These are phyloP conservation scores for Lagopus muta DNA, from an alignment of 2,113 vertebrate species.

Conservation along the genomic window DNA sequence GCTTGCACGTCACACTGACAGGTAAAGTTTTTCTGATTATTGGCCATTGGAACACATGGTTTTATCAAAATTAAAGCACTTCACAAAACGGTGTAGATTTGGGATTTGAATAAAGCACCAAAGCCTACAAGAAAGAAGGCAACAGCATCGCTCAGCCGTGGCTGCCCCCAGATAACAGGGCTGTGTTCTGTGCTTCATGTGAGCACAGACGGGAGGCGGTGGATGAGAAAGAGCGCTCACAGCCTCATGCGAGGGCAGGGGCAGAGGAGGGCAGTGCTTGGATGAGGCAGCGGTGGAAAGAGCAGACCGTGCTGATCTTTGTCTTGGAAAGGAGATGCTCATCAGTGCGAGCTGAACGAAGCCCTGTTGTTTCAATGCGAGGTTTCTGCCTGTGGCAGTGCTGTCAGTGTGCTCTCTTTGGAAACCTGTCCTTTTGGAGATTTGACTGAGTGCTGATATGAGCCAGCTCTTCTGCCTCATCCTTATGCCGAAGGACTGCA, in stretches of 20 bases:
- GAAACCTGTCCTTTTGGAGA: not conserved
- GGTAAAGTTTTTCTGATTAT: not conserved
- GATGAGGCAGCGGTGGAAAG: not conserved
- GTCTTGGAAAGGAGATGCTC: not conserved
- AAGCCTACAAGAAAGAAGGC: not conserved
- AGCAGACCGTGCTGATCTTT: not conserved
- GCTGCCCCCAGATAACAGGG: too few species aligned
- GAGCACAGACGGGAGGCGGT: not conserved
- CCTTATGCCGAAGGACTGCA: not conserved
- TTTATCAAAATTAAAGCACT: not conserved
- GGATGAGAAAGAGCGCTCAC: not conserved
- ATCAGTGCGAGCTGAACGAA: not conserved
- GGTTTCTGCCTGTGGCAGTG: not conserved
- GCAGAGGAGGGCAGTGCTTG: not conserved
- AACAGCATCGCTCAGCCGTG: not conserved
- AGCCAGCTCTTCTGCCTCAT: not conserved
- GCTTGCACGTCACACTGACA: not conserved
- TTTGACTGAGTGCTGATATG: not conserved
- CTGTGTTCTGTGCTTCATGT: too few species aligned
- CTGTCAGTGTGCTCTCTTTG: not conserved
- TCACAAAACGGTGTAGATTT: not conserved
- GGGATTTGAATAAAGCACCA: fast-evolving
- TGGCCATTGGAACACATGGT: fast-evolving
- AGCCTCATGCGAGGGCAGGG: not conserved
- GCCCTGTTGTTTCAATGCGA: not conserved